A percentile compares a stretch with the other conserved stretches of the same genome.
These are phyloP conservation scores for Spicauda simplicius DNA, from an alignment of 2,888 invertebrate genomes.

Conservation along the genomic window DNA sequence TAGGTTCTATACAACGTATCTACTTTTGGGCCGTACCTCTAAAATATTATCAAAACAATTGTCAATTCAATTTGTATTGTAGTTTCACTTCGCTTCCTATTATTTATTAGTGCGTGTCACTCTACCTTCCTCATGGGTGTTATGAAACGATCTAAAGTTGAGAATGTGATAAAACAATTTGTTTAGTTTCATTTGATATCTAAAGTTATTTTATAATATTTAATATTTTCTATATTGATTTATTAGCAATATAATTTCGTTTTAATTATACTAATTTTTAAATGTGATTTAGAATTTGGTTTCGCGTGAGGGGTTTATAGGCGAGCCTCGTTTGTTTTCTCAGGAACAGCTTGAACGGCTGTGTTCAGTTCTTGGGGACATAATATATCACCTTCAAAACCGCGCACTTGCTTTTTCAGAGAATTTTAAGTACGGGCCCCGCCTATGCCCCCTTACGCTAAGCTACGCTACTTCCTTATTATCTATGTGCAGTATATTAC, in stretches of 20 bases:
- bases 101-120: slow-evolving; percentile 7
- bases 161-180: slow-evolving; percentile 7
- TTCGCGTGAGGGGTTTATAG: slow-evolving; percentile 63
- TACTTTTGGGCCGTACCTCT: slow-evolving; percentile 25
- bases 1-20: slow-evolving; percentile 29
- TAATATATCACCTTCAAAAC: slow-evolving; percentile 14
- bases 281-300: slow-evolving; percentile 83
- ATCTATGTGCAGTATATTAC: slow-evolving; percentile 80
- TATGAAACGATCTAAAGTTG: slow-evolving; percentile 3
- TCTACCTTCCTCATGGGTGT: not conserved
- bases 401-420: slow-evolving; percentile 19
- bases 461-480: slow-evolving; percentile 73
- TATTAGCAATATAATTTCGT: slow-evolving; percentile 33
- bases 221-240: slow-evolving; percentile 31
- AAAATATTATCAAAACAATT: slow-evolving; percentile 31
- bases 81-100: slow-evolving; percentile 11
- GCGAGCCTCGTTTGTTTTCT: slow-evolving; percentile 48
- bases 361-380: slow-evolving; percentile 29
- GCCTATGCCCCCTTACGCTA: slow-evolving; percentile 57
- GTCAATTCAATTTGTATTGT: slow-evolving; percentile 7
- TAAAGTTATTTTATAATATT: slow-evolving; percentile 23
- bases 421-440: slow-evolving; percentile 38
- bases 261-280: slow-evolving; percentile 53
- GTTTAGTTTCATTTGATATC: slow-evolving; percentile 12
- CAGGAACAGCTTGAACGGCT: slow-evolving; percentile 6